phyloP scores from a whole-genome alignment of 2,888 invertebrate species.

The Cheilosia soror region DNA sequence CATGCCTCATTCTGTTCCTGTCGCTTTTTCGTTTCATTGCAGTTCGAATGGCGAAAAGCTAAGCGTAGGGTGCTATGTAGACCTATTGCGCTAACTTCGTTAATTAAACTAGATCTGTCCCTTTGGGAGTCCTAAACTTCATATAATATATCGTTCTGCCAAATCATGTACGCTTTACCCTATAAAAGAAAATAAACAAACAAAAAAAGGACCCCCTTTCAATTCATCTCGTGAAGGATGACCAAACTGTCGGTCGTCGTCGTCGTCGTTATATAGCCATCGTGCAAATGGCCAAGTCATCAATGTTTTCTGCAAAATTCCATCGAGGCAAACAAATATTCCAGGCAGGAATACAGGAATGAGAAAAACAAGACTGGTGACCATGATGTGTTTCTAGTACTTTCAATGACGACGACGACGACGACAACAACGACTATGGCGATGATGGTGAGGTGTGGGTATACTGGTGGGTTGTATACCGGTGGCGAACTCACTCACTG shows the following conservation, averaged over 20 bases:
- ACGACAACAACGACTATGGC: slow-evolving; percentile 11
- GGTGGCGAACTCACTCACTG: slow-evolving; percentile 28
- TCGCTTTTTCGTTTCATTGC: too few species aligned
- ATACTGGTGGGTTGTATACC: slow-evolving; percentile 12
- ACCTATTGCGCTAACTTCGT: too few species aligned
- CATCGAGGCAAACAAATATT: slow-evolving; percentile 68
- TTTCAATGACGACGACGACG: slow-evolving; percentile 7
- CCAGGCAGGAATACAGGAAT: slow-evolving; percentile 23
- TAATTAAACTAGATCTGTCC: too few species aligned
- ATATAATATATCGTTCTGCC: too few species aligned
- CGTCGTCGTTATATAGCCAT: slow-evolving; percentile 27
- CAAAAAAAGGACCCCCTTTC: slow-evolving; percentile 45
- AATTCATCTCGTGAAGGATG: slow-evolving; percentile 58
- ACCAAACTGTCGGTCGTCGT: slow-evolving; percentile 47
- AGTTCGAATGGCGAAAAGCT: too few species aligned
- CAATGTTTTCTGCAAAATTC: slow-evolving; percentile 68
- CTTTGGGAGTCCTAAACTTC: too few species aligned
- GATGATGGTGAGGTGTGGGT: slow-evolving; percentile 10
- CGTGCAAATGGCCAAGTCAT: slow-evolving; percentile 71
- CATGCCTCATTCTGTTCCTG: too few species aligned
- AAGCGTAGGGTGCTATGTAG: too few species aligned
- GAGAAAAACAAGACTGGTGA: slow-evolving; percentile 35
- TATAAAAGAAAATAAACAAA: slow-evolving; percentile 10
- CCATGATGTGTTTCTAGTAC: slow-evolving; percentile 8
- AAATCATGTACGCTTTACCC: background rate